Conservation (phyloP, 1,140 invertebrate genomes). For the Drosophila ananassae region DNA sequence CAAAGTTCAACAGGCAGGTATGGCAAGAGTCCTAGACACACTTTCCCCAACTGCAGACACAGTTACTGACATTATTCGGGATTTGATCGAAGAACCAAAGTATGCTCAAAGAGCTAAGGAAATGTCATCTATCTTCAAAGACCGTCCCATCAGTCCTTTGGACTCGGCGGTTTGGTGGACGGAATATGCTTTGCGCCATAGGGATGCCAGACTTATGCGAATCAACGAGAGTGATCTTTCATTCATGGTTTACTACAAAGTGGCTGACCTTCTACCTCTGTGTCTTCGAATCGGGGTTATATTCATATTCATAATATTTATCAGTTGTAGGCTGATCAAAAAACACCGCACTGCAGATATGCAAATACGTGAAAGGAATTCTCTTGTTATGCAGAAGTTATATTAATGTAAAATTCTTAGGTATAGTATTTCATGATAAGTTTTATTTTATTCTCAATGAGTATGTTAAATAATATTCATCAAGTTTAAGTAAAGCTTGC, state of each 20-base stretch:
- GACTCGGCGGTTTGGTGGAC: conserved; percentile 87
- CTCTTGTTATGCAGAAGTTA: neutral
- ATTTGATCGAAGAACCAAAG: conserved; percentile 25
- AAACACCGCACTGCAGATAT: neutral
- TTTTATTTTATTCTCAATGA: no score
- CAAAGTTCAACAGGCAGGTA: conserved; percentile 84
- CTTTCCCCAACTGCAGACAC: neutral
- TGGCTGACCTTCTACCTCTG: conserved; percentile 15
- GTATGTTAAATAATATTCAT: no score
- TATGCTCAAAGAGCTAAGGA: conserved; percentile 35
- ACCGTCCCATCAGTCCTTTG: conserved; percentile 85
- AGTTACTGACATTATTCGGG: conserved; percentile 2
- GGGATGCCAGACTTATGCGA: conserved; percentile 75
- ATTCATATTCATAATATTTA: neutral
- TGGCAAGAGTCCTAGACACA: conserved; percentile 74
- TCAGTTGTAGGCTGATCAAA: neutral
- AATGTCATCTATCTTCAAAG: conserved; percentile 85
- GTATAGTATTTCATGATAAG: no score
- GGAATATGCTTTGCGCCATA: conserved; percentile 85
- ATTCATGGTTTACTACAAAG: conserved; percentile 26
- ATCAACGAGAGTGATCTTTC: conserved; percentile 61
- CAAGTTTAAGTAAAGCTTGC: no score
- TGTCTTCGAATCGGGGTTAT: neutral
- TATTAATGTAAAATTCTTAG: no score
- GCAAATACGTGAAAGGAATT: neutral